Evolutionary conservation across 2,888 invertebrate genomes (phyloP), one percentile per base, ranked within the genome.

Genomic region (Druceiella hillmani): DNA sequence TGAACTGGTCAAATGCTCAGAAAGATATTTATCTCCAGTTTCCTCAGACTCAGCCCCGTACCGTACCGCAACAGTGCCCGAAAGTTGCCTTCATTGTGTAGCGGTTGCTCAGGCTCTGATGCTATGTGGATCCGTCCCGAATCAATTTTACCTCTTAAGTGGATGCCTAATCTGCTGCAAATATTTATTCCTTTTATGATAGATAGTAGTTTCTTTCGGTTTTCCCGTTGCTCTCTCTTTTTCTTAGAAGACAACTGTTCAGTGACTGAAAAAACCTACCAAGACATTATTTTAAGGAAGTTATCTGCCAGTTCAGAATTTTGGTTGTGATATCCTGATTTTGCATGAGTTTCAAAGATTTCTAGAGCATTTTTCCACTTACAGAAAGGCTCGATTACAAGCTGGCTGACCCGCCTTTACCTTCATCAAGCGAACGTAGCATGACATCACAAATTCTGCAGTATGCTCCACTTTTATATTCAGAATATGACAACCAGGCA

Each of bases 281-380:
- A 43, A 41, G 41, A 38, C 41, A 37, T 43, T 26, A 40, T 36
- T 36, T 43, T 41, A n/a, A 43, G 41, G 34, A 40, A 43, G 43
- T 41, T 41, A 43, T 43, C 41, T 38, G 41, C 44, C 24, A 38
- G 44, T 42, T 38, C 38, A 33, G 31, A 39, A 41, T 41, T 32
- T 41, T 38, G n/a, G n/a, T n/a, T 30, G 33, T 41, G 36, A 17
- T 38, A 38, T 37, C 36, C 32, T 10, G 43, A 36, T 16, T 43
- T 43, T 41, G n/a, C n/a, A n/a, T n/a, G n/a, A n/a, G n/a, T n/a
- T n/a, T n/a, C n/a, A n/a, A n/a, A n/a, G n/a, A n/a, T n/a, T n/a
- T n/a, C n/a, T n/a, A n/a, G n/a, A n/a, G n/a, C n/a, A n/a, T n/a
- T n/a, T n/a, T 43, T 43, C 37, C 43, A 44, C 34, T 44, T 44